Base-by-base conservation (phyloP, 2,888 invertebrate species). In the Andrena dorsata region DNA sequence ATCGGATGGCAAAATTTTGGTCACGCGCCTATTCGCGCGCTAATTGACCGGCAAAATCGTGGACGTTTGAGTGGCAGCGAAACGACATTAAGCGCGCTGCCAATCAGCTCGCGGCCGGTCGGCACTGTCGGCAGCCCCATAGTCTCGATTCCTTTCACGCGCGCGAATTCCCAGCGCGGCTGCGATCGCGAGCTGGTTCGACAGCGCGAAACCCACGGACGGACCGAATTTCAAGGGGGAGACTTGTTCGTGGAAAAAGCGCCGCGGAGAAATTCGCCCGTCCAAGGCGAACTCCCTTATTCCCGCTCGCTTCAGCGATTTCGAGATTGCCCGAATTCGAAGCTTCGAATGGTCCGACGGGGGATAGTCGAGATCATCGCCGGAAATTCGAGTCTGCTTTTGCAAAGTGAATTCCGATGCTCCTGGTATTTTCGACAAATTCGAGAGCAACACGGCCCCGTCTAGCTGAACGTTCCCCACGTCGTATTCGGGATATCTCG, bases 41-140 rank as follows among this genome's bases (percentile, higher is more conserved):
- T 80, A 79, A 84, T 82, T 69, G 79, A 32, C 47, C 69, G 71
- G 69, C 66, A 80, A 83, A 79, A 80, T 84, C 28, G 68, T 13
- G 76, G 79, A 82, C 84, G 79, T 83, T 80, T 76, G 84, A 82
- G 56, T 79, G 76, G 76, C 78, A 66, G 82, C 49, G 64, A 61
- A 83, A 84, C 72, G 83, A 78, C 73, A 63, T 84, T 82, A 84
- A 82, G 77, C 82, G 81, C 16, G 20, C 49, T 71, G 82, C 56
- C 82, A 76, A 77, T 80, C 80, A 58, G 65, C 47, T 56, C 26
- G 60, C 60, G 28, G 28, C 7, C n/a, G 53, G 20, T 16, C 41
- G 41, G 41, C 41, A 16, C 16, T 16, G 53, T 53, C 20, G 20
- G 53, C 23, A 10, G 20, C 35, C 63, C 53, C 60, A 16, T 61